Percentiles rank a stretch among this genome's conserved stretches.
Evolutionary conservation across 1,140 invertebrate species (phyloP).

Genomic region (Drosophila parvula): DNA sequence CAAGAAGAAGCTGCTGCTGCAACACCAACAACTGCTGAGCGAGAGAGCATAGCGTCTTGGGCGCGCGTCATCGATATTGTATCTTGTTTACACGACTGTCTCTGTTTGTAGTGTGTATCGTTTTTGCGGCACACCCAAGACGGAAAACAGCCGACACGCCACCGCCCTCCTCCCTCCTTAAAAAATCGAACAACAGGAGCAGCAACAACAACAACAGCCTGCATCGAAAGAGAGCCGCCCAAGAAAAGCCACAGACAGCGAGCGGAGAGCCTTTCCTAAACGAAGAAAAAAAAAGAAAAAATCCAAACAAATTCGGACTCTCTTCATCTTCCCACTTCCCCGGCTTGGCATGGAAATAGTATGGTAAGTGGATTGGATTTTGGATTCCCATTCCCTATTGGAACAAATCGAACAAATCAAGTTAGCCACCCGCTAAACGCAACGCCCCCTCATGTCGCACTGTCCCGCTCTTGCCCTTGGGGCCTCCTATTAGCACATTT

Average conservation of each 20-base stretch:
- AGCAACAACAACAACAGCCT: constrained; percentile 7
- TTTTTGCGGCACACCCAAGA: constrained; percentile 44
- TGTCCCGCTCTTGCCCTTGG: constrained; percentile 20
- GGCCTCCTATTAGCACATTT: constrained; percentile 38
- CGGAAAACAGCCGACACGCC: constrained; percentile 15
- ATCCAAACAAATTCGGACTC: constrained; percentile 9
- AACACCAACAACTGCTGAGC: constrained; percentile 8
- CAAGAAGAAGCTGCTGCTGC: constrained; percentile 11
- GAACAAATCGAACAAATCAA: constrained; percentile 30
- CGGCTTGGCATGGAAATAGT: constrained; percentile 41
- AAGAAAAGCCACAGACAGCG: neutral
- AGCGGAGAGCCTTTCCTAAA: neutral
- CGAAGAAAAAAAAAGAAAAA: neutral
- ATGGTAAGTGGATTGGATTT: constrained; percentile 40
- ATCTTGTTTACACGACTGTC: constrained; percentile 40
- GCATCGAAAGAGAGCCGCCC: constrained; percentile 3
- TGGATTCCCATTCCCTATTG: constrained; percentile 7
- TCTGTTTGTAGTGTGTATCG: constrained; percentile 16
- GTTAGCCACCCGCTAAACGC: constrained; percentile 34
- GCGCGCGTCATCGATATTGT: constrained; percentile 44
- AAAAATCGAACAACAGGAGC: neutral
- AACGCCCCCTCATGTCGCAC: neutral
- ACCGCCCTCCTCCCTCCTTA: neutral
- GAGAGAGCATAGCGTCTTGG: constrained; percentile 26
- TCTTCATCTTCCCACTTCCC: constrained; percentile 21